phyloP scores from a whole-genome alignment of 2,888 invertebrate species.

The Trissoscelio sp. region DNA sequence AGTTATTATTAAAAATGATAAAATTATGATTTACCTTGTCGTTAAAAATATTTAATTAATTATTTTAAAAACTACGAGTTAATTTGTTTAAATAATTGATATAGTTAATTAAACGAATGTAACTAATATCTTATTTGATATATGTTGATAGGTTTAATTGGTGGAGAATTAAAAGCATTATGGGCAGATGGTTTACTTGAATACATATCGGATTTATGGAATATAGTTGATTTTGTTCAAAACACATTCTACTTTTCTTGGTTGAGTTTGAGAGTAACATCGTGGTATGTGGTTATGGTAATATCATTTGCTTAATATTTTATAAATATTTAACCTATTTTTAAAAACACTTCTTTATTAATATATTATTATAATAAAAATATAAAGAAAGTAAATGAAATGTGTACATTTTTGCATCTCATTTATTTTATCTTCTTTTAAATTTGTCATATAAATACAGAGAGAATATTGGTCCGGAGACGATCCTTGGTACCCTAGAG shows the following conservation, averaged over 20 bases:
- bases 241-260: constrained; percentile 98
- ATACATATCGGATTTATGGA: constrained; percentile 98
- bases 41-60: too few relatives aligned
- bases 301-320: constrained; percentile 50
- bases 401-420: too few relatives aligned
- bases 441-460: constrained; percentile 80
- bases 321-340: neutral
- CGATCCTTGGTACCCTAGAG: constrained; percentile 93
- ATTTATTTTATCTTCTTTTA: neutral
- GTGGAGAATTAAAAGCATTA: constrained; percentile 95
- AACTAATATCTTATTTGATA: neutral
- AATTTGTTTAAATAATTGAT: neutral
- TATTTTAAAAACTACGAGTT: too few relatives aligned
- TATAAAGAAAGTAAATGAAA: too few relatives aligned
- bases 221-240: constrained; percentile 98
- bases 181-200: constrained; percentile 96
- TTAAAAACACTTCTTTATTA: neutral
- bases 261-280: constrained; percentile 93
- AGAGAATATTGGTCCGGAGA: constrained; percentile 88
- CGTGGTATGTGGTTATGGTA: constrained; percentile 96
- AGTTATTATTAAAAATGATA: too few relatives aligned
- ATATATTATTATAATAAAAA: too few relatives aligned
- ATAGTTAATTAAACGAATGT: neutral
- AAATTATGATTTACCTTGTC: too few relatives aligned
- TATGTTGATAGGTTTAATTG: constrained; percentile 90